Conservation (phyloP, 2,797 vertebrate species). For the Dryobates pubescens region DNA sequence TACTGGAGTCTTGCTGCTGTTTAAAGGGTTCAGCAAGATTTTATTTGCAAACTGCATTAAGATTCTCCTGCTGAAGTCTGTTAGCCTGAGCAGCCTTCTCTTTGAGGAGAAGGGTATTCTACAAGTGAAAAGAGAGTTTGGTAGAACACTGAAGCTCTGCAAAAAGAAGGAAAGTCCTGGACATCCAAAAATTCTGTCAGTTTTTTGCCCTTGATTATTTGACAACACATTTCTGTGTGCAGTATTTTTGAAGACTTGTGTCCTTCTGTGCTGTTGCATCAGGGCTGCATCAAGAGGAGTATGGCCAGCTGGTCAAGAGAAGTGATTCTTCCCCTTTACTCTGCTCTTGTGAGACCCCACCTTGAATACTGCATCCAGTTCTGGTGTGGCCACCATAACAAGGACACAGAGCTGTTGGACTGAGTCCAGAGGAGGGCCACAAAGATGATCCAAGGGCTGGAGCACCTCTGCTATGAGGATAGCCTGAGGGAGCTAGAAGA, state of each 20-base stretch:
- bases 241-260: not conserved
- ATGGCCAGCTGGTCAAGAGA: no score
- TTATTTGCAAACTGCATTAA: slow-evolving; percentile 34
- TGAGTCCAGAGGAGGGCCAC: no score
- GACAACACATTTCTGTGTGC: not conserved
- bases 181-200: not conserved
- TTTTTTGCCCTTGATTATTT: not conserved
- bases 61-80: not conserved
- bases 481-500: no score
- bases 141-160: not conserved
- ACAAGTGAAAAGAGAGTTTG: not conserved
- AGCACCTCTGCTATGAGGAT: no score
- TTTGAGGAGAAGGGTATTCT: not conserved
- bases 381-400: no score
- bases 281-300: no score
- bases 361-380: no score
- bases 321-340: no score
- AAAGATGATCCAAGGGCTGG: no score
- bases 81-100: not conserved
- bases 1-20: not conserved
- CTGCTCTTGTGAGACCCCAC: no score
- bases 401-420: no score
- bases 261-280: not conserved
- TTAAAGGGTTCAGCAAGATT: not conserved
- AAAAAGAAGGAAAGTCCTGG: not conserved